phyloP scores from a whole-genome alignment of 2,113 vertebrate species.

The Pampusana beccarii region DNA sequence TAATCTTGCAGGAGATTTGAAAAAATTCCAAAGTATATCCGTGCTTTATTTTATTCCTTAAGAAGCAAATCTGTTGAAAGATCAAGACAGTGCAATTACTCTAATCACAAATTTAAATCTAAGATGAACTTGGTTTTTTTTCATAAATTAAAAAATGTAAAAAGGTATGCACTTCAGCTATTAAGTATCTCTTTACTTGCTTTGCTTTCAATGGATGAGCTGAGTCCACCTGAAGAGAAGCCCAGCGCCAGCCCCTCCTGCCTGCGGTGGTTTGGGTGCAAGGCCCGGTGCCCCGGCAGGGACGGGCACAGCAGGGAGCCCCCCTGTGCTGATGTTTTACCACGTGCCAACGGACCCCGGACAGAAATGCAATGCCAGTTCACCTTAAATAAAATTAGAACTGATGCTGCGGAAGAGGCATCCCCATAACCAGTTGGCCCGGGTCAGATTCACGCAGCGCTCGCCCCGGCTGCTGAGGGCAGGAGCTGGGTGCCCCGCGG shows the following conservation, averaged over 20 bases:
- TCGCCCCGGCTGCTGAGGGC: rapidly evolving
- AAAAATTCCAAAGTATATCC: neutral
- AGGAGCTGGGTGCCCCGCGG: neutral
- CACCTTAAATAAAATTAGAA: rapidly evolving
- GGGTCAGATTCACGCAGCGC: neutral
- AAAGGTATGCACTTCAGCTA: neutral
- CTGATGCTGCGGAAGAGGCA: neutral
- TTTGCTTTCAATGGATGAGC: neutral
- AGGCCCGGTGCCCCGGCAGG: neutral
- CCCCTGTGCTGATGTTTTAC: rapidly evolving
- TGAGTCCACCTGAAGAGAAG: rapidly evolving
- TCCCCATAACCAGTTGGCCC: neutral
- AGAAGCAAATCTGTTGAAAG: neutral
- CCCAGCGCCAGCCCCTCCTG: rapidly evolving
- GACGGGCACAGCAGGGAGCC: rapidly evolving
- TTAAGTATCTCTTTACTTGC: no score
- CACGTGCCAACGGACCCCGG: rapidly evolving
- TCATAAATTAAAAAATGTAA: neutral
- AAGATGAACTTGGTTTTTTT: neutral
- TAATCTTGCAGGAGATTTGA: neutral
- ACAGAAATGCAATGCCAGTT: rapidly evolving
- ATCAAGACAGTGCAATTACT: neutral
- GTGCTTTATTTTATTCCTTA: neutral
- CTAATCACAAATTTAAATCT: neutral
- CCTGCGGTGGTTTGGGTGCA: rapidly evolving